Percentiles rank a stretch among this genome's conserved stretches.
phyloP scores from a whole-genome alignment of 2,113 vertebrate genomes.

The Syngnathoides biaculeatus region DNA sequence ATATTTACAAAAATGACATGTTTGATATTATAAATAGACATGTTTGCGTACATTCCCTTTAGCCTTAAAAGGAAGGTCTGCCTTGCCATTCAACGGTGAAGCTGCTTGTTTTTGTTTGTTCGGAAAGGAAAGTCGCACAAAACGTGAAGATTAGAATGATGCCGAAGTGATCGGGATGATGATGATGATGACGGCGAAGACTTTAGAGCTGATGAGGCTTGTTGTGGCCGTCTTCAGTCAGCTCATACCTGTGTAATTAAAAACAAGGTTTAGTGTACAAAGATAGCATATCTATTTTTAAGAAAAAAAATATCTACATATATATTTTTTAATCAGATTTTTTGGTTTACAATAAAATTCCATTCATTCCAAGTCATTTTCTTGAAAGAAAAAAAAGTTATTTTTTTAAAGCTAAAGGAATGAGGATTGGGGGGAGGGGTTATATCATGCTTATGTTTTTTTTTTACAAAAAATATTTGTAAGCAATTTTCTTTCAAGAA shows the following conservation, averaged over 20 bases:
- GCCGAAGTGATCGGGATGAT: too few species aligned
- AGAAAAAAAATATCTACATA: background rate
- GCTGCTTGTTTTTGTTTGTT: constrained; percentile 24
- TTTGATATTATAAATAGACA: background rate
- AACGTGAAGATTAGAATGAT: background rate
- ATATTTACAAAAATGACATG: constrained; percentile 76
- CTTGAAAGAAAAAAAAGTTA: too few species aligned
- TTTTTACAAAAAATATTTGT: too few species aligned
- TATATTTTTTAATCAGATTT: too few species aligned
- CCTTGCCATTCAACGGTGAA: constrained; percentile 63
- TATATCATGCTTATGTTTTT: too few species aligned
- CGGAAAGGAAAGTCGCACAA: constrained; percentile 1
- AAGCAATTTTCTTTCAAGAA: too few species aligned
- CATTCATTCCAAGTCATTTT: too few species aligned
- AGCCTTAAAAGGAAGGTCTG: constrained; percentile 55
- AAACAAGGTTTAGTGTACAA: background rate
- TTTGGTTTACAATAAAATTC: too few species aligned
- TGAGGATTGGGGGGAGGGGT: too few species aligned
- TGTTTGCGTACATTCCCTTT: constrained; percentile 35
- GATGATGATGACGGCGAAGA: background rate
- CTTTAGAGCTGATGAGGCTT: constrained; percentile 70
- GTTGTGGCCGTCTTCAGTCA: constrained; percentile 82
- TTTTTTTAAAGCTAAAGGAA: too few species aligned
- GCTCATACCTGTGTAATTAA: constrained; percentile 80
- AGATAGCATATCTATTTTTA: too few species aligned